Conservation (phyloP, 2,113 vertebrate genomes). For the Urocolius indicus region DNA sequence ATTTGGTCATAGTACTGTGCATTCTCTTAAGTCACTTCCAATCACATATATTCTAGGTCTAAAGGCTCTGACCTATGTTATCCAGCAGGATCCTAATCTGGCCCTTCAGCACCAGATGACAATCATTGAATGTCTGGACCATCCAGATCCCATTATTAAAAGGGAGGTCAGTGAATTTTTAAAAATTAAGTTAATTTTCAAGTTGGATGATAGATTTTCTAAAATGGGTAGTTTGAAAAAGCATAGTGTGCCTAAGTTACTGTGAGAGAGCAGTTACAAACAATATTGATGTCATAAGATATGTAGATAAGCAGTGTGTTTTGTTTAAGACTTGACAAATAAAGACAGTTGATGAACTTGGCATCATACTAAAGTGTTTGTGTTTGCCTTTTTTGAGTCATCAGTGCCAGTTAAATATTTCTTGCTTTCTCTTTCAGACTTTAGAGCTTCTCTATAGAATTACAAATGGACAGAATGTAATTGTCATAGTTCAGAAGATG, state of each 20-base stretch:
- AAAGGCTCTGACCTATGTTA: conserved; percentile 94
- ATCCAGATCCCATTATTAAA: conserved; percentile 94
- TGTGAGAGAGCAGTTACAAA: neutral
- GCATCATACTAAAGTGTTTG: neutral
- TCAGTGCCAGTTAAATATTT: neutral
- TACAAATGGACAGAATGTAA: conserved; percentile 93
- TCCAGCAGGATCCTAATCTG: conserved; percentile 93
- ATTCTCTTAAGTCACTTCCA: neutral
- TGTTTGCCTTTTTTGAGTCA: neutral
- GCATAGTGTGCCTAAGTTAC: neutral
- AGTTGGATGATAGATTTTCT: neutral
- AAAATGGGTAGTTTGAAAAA: neutral
- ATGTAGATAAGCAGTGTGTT: neutral
- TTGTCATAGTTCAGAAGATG: conserved; percentile 95
- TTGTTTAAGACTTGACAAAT: neutral
- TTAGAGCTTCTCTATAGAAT: conserved; percentile 95
- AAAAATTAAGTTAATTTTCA: neutral
- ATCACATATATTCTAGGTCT: conserved; percentile 80
- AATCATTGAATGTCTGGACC: conserved; percentile 97
- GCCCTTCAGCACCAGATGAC: conserved; percentile 98
- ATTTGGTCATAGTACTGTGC: neutral
- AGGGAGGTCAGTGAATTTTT: conserved; percentile 86
- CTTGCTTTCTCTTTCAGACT: conserved; percentile 80
- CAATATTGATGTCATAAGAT: neutral
- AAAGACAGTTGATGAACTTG: neutral